A percentile compares a stretch with the other conserved stretches of the same genome.
phyloP scores from a whole-genome alignment of 2,888 invertebrate genomes.

The Empis livida region DNA sequence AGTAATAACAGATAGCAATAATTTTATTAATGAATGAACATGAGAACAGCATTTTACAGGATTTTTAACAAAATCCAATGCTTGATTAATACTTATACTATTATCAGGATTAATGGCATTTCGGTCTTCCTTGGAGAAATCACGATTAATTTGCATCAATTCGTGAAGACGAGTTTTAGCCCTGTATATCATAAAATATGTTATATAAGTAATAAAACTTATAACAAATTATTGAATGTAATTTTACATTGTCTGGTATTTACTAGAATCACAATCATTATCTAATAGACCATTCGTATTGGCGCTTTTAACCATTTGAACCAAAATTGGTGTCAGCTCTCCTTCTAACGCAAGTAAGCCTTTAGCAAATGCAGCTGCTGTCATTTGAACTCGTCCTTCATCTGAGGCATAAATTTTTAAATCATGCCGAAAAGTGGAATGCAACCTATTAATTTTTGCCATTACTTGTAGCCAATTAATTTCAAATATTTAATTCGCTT shows the following conservation, averaged over 20 bases:
- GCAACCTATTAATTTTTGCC: constrained; percentile 43
- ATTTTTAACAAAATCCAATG: constrained; percentile 90
- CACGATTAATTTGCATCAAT: constrained; percentile 78
- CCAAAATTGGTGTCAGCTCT: constrained; percentile 94
- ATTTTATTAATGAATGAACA: constrained; percentile 76
- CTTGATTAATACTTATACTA: constrained; percentile 81
- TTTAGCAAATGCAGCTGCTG: constrained; percentile 98
- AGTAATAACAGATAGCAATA: constrained; percentile 72
- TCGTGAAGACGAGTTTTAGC: constrained; percentile 92
- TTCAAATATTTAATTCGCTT: background rate
- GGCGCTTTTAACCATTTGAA: constrained; percentile 99
- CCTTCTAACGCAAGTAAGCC: constrained; percentile 95
- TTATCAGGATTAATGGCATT: constrained; percentile 83
- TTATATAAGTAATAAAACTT: background rate
- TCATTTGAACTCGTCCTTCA: constrained; percentile 99
- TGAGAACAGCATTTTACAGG: constrained; percentile 87
- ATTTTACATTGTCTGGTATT: constrained; percentile 82
- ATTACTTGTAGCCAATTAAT: background rate
- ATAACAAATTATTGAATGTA: background rate
- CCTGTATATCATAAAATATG: constrained; percentile 39
- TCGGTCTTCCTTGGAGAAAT: constrained; percentile 73
- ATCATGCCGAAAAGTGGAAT: constrained; percentile 98
- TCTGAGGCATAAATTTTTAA: constrained; percentile 99
- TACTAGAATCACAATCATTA: constrained; percentile 95
- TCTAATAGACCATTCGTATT: constrained; percentile 97